Conservation (phyloP, 2,888 invertebrate genomes). For the Odontocerum albicorne region DNA sequence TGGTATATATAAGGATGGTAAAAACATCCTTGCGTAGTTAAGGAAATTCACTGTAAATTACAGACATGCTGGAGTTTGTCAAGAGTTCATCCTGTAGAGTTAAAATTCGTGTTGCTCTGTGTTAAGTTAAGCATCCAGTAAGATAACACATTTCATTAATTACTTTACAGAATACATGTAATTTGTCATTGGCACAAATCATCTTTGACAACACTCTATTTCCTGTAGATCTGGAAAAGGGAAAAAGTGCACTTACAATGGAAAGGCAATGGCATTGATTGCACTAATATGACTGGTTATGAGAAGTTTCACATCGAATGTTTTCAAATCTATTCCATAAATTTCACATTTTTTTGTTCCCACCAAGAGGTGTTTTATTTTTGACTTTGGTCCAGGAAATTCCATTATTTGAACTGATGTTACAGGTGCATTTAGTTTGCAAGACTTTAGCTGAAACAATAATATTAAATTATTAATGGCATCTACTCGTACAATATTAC, state of each 20-base stretch:
- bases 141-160: neutral
- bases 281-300: constrained; percentile 82
- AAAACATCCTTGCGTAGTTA: neutral
- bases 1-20: neutral
- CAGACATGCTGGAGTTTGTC: neutral
- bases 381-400: constrained; percentile 30
- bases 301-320: constrained; percentile 69
- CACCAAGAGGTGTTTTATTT: constrained; percentile 64
- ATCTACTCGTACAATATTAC: no score
- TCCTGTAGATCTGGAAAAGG: no score
- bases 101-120: no score
- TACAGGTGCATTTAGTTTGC: constrained; percentile 66
- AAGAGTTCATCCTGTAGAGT: neutral
- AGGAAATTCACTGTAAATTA: neutral
- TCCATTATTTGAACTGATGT: constrained; percentile 72
- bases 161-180: neutral
- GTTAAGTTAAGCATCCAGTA: no score
- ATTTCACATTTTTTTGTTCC: constrained; percentile 82
- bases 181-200: no score
- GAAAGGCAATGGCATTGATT: constrained; percentile 82
- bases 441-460: constrained; percentile 54
- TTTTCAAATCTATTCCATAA: constrained; percentile 69
- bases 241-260: constrained; percentile 63
- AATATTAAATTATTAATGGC: no score
- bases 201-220: no score